A percentile compares a stretch with the other conserved stretches of the same genome.
These are phyloP conservation scores for Julus scandinavius DNA, from an alignment of 2,888 invertebrate genomes.

Conservation along the genomic window DNA sequence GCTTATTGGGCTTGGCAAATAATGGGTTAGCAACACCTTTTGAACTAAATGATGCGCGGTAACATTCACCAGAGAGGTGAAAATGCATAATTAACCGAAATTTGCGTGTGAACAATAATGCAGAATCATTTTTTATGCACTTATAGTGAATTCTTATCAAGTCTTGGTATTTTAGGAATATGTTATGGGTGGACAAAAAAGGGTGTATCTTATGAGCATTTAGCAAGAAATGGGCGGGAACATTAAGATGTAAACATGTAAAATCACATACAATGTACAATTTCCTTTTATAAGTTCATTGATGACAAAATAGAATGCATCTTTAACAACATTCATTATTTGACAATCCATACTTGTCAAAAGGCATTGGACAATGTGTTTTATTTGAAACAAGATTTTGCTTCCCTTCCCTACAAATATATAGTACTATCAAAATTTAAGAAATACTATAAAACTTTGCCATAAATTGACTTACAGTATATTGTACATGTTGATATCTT, in stretches of 20 bases:
- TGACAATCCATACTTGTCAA: too few species aligned
- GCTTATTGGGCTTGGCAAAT: conserved; percentile 25
- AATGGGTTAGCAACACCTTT: conserved; percentile 22
- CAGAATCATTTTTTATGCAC: neutral
- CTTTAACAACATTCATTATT: too few species aligned
- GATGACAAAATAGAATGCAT: too few species aligned
- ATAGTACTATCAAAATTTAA: too few species aligned
- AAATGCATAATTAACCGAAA: neutral
- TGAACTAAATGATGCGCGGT: conserved; percentile 29
- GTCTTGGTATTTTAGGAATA: neutral
- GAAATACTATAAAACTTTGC: too few species aligned
- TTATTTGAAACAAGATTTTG: too few species aligned
- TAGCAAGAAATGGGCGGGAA: neutral
- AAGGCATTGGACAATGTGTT: too few species aligned
- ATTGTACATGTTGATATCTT: too few species aligned
- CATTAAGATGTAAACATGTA: neutral
- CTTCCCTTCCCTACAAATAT: too few species aligned
- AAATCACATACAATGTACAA: too few species aligned
- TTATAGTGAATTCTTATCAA: neutral
- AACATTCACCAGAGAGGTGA: neutral
- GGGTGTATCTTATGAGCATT: neutral
- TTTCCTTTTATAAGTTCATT: too few species aligned
- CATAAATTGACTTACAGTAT: too few species aligned
- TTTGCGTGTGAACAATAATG: neutral
- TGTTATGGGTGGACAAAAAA: neutral